Conservation (phyloP, 35 echinoderm and acorn worm genomes). For the Patiria miniata region DNA sequence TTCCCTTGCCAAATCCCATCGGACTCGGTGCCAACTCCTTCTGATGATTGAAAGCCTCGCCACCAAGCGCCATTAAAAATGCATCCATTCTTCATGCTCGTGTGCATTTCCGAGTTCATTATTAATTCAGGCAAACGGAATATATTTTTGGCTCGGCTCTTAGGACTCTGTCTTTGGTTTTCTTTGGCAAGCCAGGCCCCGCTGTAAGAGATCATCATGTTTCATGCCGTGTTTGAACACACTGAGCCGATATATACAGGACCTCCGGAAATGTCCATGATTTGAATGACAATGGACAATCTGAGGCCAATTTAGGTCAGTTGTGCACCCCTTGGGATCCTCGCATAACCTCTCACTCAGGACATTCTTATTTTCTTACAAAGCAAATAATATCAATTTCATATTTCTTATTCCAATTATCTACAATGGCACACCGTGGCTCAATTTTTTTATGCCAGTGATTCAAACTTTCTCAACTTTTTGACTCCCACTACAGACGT, state of each 20-base stretch:
- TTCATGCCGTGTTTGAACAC: slow-evolving; percentile 12
- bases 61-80: slow-evolving; percentile 30
- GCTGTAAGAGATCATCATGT: background rate
- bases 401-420: too few relatives aligned
- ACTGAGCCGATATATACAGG: background rate
- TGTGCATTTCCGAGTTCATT: slow-evolving; percentile 33
- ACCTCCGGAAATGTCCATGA: background rate
- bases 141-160: slow-evolving; percentile 10
- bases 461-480: too few relatives aligned
- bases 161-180: background rate
- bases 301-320: background rate
- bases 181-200: background rate
- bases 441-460: too few relatives aligned
- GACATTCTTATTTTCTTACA: too few relatives aligned
- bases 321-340: too few relatives aligned
- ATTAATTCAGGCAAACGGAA: slow-evolving; percentile 29
- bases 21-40: slow-evolving; percentile 12
- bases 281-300: slow-evolving; percentile 20
- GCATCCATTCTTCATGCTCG: slow-evolving; percentile 32
- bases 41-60: slow-evolving; percentile 21
- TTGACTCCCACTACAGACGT: too few relatives aligned
- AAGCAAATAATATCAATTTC: too few relatives aligned
- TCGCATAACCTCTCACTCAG: too few relatives aligned
- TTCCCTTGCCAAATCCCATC: background rate
- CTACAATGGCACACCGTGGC: too few relatives aligned